Conservation (phyloP, 2,888 invertebrate genomes). For the Plebejus argus region DNA sequence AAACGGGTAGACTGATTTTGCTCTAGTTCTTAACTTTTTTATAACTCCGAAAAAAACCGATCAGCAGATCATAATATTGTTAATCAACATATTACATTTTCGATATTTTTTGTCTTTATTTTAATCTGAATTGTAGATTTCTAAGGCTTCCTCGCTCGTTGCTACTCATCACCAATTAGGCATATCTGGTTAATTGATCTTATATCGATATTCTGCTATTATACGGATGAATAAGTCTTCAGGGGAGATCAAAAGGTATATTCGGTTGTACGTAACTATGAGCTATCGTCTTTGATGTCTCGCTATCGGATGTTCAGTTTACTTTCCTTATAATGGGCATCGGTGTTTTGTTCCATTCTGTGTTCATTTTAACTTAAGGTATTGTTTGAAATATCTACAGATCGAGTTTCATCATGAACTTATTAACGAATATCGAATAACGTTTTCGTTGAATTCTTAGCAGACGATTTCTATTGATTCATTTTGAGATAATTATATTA, state of each 20-base stretch:
- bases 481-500: not conserved
- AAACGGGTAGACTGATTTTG: too few relatives aligned
- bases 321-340: not conserved
- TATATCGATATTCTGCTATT: slow-evolving; percentile 4
- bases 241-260: not conserved
- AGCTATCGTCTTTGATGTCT: not conserved
- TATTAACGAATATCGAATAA: not conserved
- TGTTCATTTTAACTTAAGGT: not conserved
- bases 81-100: not conserved
- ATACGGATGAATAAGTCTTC: not conserved
- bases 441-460: not conserved
- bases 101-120: not conserved
- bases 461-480: not conserved
- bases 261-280: not conserved
- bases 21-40: too few relatives aligned
- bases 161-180: not conserved
- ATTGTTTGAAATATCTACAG: not conserved
- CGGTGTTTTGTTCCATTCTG: slow-evolving; percentile 1
- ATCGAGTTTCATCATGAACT: slow-evolving; percentile 3
- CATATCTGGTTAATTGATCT: not conserved
- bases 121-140: not conserved
- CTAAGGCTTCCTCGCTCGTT: not conserved
- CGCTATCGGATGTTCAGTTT: not conserved
- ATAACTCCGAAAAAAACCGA: not conserved
- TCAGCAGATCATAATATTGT: not conserved